These are phyloP conservation scores for Apamea anceps DNA, from an alignment of 2,888 invertebrate genomes.

Conservation along the genomic window DNA sequence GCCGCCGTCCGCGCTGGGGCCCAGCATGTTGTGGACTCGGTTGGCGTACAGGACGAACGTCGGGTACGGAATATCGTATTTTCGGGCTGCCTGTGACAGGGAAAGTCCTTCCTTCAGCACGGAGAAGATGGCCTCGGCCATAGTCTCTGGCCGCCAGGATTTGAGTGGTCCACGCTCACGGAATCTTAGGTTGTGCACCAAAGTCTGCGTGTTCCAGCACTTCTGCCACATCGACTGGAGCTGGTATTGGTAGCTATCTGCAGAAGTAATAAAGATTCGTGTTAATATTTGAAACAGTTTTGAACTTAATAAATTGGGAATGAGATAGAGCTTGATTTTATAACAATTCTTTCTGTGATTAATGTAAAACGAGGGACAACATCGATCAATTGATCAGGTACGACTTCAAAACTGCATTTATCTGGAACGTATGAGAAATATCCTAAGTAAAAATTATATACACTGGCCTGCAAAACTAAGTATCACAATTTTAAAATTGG, in stretches of 20 bases:
- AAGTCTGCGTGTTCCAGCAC: conserved; percentile 97
- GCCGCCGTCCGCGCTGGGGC: conserved; percentile 97
- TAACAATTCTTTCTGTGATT: neutral
- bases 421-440: neutral
- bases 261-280: conserved; percentile 87
- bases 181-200: conserved; percentile 97
- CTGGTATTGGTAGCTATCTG: conserved; percentile 98
- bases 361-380: neutral
- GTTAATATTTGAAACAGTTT: conserved; percentile 65
- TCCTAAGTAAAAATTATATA: neutral
- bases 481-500: too few species aligned
- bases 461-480: too few species aligned
- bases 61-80: conserved; percentile 98
- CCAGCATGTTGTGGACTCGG: conserved; percentile 97
- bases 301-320: neutral
- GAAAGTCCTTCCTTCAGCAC: conserved; percentile 97
- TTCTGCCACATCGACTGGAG: conserved; percentile 99
- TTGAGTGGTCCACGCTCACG: conserved; percentile 97
- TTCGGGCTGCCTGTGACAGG: conserved; percentile 96
- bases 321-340: neutral
- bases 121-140: conserved; percentile 98
- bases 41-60: conserved; percentile 98
- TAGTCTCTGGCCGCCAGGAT: conserved; percentile 98
- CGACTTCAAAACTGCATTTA: neutral
- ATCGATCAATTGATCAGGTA: neutral